Evolutionary conservation across 2,888 invertebrate species (phyloP).

Genomic region (Linyphia triangularis): DNA sequence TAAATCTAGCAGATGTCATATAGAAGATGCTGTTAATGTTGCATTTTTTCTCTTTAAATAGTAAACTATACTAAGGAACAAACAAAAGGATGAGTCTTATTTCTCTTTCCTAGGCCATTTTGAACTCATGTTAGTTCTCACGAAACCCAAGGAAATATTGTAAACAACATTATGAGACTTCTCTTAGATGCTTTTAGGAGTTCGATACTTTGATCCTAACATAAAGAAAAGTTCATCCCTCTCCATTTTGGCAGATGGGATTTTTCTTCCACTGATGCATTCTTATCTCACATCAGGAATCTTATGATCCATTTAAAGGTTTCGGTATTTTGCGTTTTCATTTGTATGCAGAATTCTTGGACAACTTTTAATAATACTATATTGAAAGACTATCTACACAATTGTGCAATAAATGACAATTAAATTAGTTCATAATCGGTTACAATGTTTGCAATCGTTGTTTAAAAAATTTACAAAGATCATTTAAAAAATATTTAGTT

Average conservation of each 20-base stretch:
- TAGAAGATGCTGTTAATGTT: constrained; percentile 5
- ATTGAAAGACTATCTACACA: too few relatives aligned
- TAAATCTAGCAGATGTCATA: constrained; percentile 43
- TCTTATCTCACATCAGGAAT: not conserved
- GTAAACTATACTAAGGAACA: not conserved
- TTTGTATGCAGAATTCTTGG: too few relatives aligned
- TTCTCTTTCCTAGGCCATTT: not conserved
- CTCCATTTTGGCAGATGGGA: not conserved
- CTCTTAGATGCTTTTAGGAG: not conserved
- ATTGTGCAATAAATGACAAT: too few relatives aligned
- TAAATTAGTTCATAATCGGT: too few relatives aligned
- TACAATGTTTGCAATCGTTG: too few relatives aligned
- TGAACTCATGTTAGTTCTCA: not conserved
- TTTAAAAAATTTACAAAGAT: too few relatives aligned
- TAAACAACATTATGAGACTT: not conserved
- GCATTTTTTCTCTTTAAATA: constrained; percentile 7
- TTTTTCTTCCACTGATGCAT: not conserved
- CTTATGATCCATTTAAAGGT: not conserved
- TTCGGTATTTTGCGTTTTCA: not conserved
- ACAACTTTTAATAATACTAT: too few relatives aligned
- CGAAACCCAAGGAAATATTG: not conserved
- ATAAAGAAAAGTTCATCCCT: not conserved
- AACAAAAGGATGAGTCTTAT: not conserved
- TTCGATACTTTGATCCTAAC: not conserved
- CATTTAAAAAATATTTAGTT: too few relatives aligned